Evolutionary conservation across 1,140 invertebrate species (phyloP), one percentile per base, ranked within the genome.

Genomic region (Drosophila auraria): DNA sequence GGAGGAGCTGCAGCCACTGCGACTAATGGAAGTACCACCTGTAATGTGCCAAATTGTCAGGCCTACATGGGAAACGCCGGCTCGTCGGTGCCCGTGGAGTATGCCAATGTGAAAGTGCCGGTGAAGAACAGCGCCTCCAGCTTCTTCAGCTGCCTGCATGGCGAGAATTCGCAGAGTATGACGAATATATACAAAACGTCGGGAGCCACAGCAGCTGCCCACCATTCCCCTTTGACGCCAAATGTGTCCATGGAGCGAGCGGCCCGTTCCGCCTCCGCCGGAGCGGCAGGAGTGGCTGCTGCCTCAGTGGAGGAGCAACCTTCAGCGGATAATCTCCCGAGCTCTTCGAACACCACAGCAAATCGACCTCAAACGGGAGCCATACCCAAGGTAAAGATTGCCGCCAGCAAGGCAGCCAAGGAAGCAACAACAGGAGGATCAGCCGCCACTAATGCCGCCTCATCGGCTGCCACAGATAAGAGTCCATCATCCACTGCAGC

Each of bases 131-230:
- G 92, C 58, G 79, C 91, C 14, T 92, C 90, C 2, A 92, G 91
- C 8, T 93, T 93, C 58, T 93, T 93, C 36, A 93, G 92, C 49
- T 93, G 92, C 49, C 65, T 93, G 60, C 91, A 93, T 27, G 91
- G 92, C 15, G 92, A 93, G 51, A 93, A 93, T 38, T 93, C 92
- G 5, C 92, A 93, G 73, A 93, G 92, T 15, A 93, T 93, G 92
- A 93, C 80, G 5, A 93, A 93, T 45, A 93, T 93, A 14, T 92
- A 92, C 47, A 91, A 92, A 14, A 90, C 90, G 0, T 78, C 90
- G 3, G 80, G 75, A 3, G 76, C 73, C 17, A 61, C 76, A 27
- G 73, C 74, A 27, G 64, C 84, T 0, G 57, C 42, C 0, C 51
- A 79, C 17, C 70, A 79, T 23, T 89, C 82, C 11, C 84, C 86